These are phyloP conservation scores for Paramisgurnus dabryanus DNA, from an alignment of 2,113 vertebrate genomes.

Conservation along the genomic window DNA sequence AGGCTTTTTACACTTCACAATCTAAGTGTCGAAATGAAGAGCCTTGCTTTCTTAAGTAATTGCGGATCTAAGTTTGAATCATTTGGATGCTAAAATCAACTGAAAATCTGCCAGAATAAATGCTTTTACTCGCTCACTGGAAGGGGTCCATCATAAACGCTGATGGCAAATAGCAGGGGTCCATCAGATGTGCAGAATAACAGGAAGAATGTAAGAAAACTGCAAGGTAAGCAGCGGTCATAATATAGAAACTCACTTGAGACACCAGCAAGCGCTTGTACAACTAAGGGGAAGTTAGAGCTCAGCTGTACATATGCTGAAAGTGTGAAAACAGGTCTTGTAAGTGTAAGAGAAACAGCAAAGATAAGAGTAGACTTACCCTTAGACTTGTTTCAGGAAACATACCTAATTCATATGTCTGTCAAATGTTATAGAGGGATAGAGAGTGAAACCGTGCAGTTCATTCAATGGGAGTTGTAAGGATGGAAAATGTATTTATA, in stretches of 20 bases:
- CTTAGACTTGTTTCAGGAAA: no score
- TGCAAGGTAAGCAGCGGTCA: conserved; percentile 58
- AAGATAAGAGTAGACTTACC: no score
- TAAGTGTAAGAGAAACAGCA: background rate
- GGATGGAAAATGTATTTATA: no score
- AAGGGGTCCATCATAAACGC: background rate
- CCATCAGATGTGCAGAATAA: conserved; percentile 26
- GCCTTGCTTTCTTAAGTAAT: background rate
- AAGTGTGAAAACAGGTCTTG: background rate
- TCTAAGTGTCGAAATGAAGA: background rate
- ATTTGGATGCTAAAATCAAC: background rate
- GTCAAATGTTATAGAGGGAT: no score
- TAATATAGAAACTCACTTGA: background rate
- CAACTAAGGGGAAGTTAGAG: conserved; percentile 25
- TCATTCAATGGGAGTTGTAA: no score
- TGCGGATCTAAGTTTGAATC: background rate
- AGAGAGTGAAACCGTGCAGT: no score
- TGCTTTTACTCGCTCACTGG: background rate
- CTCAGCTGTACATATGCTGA: background rate
- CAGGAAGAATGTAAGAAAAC: conserved; percentile 53
- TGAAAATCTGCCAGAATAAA: background rate
- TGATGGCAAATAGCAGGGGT: conserved; percentile 57
- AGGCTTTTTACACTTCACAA: background rate
- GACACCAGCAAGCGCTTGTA: background rate
- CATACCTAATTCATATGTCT: no score